Conservation (phyloP, 1,140 invertebrate genomes). For the Cydia strobilella region DNA sequence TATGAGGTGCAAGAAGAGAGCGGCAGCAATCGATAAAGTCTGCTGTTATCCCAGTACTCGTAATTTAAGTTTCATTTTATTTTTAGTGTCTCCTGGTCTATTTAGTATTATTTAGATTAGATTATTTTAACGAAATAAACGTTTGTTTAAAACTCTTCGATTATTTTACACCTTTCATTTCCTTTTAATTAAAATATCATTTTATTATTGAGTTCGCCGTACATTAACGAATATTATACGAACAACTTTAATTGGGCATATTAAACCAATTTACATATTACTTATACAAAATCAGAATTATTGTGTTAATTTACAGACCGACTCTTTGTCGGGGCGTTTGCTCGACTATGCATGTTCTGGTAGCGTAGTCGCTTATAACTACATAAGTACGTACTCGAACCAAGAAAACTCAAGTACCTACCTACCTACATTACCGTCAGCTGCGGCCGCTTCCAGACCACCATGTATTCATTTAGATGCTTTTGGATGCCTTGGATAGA, state of each 20-base stretch:
- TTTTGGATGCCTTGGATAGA: neutral
- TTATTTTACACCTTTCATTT: neutral
- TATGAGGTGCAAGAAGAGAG: too few relatives aligned
- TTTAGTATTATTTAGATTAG: neutral
- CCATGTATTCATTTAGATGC: neutral
- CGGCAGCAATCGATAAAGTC: too few relatives aligned
- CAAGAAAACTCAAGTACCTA: neutral
- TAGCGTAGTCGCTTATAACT: conserved; percentile 26
- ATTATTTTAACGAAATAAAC: conserved; percentile 6
- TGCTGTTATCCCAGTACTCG: neutral
- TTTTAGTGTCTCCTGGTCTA: neutral
- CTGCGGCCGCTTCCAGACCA: neutral
- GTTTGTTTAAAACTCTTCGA: neutral
- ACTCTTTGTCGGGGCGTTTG: neutral
- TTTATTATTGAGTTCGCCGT: neutral
- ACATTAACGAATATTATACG: too few relatives aligned
- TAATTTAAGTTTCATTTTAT: neutral
- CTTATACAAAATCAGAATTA: neutral
- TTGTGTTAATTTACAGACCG: neutral
- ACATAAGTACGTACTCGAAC: conserved; percentile 2
- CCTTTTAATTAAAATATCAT: neutral
- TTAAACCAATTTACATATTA: neutral
- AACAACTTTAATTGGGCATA: neutral
- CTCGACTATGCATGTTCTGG: conserved; percentile 22
- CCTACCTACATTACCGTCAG: neutral